Percentiles rank a stretch among this genome's conserved stretches.
These are phyloP conservation scores for Bufotes viridis DNA, from an alignment of 2,797 vertebrate species.

Conservation along the genomic window DNA sequence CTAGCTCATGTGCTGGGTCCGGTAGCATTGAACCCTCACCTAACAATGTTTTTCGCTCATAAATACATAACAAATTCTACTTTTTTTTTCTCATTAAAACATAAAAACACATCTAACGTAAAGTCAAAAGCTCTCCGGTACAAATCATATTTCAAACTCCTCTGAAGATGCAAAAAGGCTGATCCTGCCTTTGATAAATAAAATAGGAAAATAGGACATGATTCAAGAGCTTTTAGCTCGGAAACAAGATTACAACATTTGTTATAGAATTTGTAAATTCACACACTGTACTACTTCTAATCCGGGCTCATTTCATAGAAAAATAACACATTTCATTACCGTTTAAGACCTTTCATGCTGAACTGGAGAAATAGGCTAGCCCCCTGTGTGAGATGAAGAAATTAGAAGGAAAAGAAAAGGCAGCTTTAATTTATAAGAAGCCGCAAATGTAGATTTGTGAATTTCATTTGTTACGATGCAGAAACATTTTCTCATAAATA, in stretches of 20 bases:
- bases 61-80: slow-evolving; percentile 40
- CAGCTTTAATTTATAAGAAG: slow-evolving; percentile 53
- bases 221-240: slow-evolving; percentile 48
- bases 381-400: slow-evolving; percentile 55
- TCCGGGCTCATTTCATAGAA: slow-evolving; percentile 54
- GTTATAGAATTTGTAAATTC: slow-evolving; percentile 51
- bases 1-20: slow-evolving; percentile 33
- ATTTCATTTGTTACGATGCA: slow-evolving; percentile 52
- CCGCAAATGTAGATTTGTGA: slow-evolving; percentile 54
- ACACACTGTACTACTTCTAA: slow-evolving; percentile 51
- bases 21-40: slow-evolving; percentile 34
- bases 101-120: slow-evolving; percentile 45
- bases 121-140: slow-evolving; percentile 23
- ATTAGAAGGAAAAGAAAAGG: slow-evolving; percentile 54
- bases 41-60: slow-evolving; percentile 35
- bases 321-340: slow-evolving; percentile 59
- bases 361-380: slow-evolving; percentile 54
- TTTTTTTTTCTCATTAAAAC: slow-evolving; percentile 32
- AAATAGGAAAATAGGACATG: slow-evolving; percentile 31
- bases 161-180: slow-evolving; percentile 46
- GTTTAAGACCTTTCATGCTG: slow-evolving; percentile 56
- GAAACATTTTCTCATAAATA: slow-evolving; percentile 50
- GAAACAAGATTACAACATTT: slow-evolving; percentile 58
- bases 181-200: slow-evolving; percentile 53
- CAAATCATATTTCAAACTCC: slow-evolving; percentile 52